Evolutionary conservation across 2,888 invertebrate genomes (phyloP).

Genomic region (Elmis aenea): DNA sequence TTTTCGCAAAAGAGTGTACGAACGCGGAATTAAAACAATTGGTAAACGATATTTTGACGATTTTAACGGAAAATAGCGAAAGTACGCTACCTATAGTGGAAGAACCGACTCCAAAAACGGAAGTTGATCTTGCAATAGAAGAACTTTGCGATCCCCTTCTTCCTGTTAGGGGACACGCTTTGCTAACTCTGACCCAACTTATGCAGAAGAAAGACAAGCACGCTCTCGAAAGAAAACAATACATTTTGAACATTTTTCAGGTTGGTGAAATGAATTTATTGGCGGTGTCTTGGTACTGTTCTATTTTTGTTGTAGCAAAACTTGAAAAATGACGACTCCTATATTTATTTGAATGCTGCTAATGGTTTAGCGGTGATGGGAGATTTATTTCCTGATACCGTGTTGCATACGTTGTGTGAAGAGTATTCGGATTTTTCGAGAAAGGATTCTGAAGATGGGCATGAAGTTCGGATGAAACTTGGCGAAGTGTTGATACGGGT

Average conservation of each 20-base stretch:
- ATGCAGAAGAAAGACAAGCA: conserved; percentile 61
- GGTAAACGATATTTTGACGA: conserved; percentile 28
- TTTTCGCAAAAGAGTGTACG: conserved; percentile 28
- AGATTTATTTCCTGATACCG: conserved; percentile 60
- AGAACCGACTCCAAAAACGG: conserved; percentile 40
- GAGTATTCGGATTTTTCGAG: conserved; percentile 52
- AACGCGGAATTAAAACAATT: conserved; percentile 33
- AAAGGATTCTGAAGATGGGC: conserved; percentile 43
- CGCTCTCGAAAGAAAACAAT: conserved; percentile 59
- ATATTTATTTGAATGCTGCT: conserved; percentile 74
- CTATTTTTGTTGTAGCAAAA: conserved; percentile 55
- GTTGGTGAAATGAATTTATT: conserved; percentile 43
- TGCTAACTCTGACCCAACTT: conserved; percentile 68
- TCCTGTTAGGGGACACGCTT: conserved; percentile 77
- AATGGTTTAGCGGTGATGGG: conserved; percentile 69
- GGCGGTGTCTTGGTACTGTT: conserved; percentile 2
- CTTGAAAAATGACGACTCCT: conserved; percentile 73
- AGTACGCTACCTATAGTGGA: conserved; percentile 32
- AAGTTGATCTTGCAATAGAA: conserved; percentile 59
- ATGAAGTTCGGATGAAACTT: conserved; percentile 67
- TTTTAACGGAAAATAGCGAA: conserved; percentile 6
- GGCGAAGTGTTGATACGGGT: conserved; percentile 76
- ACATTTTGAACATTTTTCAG: conserved; percentile 67
- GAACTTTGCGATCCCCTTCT: conserved; percentile 67
- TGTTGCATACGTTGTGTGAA: conserved; percentile 62